Evolutionary conservation across 2,113 vertebrate species (phyloP), one percentile per base, ranked within the genome.

Genomic region (Misgurnus mizolepis): DNA sequence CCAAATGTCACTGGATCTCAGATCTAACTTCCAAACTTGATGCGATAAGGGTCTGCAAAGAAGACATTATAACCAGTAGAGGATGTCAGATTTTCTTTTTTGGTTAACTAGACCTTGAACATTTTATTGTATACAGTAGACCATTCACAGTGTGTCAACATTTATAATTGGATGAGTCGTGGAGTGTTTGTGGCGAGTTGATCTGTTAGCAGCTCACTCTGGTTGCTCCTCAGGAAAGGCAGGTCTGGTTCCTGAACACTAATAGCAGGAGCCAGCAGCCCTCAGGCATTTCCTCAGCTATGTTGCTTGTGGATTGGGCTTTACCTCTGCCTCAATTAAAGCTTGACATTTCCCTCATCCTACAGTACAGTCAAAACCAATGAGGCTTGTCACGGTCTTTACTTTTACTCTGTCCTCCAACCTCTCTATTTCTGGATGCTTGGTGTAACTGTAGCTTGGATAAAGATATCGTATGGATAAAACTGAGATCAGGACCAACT

Each of bases 331-430:
- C 58, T 74, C 18, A 4, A 61, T 62, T 47, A 74, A 47, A 75
- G 43, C 72, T 18, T 2, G 72, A 49, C 58, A 49, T 12, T 14
- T 75, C 60, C 72, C 14, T 75, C 58, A 64, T 62, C 18, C 41
- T 49, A 64, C 14, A 75, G 17, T 17, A 8, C 12, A 43, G 22
- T 75, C 72, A 75, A 64, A 75, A 47, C 14, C 58, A 64, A 75
- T 62, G 72, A 75, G 58, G 58, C 43, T 64, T 75, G 49, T 62
- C 43, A 75, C 72, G 47, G 22, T 60, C 43, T 75, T 75, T 49
- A 34, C 43, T 75, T 22, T 75, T n/a, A 1, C 58, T 17, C 4
- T 62, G 58, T 64, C 58, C 18, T 75, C 41, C 72, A 14, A 61
- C 56, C 56, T 43, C n/a, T 74, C 17, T 45, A 17, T 72, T 72